Evolutionary conservation across 2,888 invertebrate species (phyloP).

Genomic region (Gymnocheta viridis): DNA sequence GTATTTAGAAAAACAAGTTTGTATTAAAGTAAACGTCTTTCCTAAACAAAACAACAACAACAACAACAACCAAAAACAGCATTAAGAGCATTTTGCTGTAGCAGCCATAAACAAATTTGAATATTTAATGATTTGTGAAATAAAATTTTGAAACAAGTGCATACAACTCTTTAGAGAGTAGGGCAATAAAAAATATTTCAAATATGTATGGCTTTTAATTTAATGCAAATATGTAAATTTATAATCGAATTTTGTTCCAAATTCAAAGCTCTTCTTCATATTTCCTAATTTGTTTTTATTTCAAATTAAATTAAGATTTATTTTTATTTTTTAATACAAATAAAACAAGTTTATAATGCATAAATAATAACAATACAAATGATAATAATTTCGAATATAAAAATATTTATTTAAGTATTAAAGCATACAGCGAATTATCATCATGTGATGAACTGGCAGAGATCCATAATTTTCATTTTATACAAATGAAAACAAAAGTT

Average conservation of each 20-base stretch:
- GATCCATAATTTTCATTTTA: not conserved
- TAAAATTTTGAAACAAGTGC: slow-evolving; percentile 59
- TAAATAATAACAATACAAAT: slow-evolving; percentile 44
- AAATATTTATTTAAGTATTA: not conserved
- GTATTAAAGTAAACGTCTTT: no score
- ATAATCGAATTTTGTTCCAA: slow-evolving; percentile 43
- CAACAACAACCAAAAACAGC: no score
- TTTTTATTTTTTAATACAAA: not conserved
- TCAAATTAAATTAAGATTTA: slow-evolving; percentile 40
- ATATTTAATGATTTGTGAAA: slow-evolving; percentile 50
- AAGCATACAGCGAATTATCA: not conserved
- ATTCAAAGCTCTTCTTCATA: slow-evolving; percentile 38
- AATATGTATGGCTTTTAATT: slow-evolving; percentile 66
- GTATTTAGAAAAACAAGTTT: no score
- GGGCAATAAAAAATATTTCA: slow-evolving; percentile 58
- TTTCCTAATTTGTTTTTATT: slow-evolving; percentile 57
- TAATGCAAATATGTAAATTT: slow-evolving; percentile 58
- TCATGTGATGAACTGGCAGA: slow-evolving; percentile 16
- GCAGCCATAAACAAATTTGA: slow-evolving; percentile 32
- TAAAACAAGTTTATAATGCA: slow-evolving; percentile 36
- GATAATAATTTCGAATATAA: slow-evolving; percentile 28
- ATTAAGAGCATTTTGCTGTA: not conserved
- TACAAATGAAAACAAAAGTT: not conserved
- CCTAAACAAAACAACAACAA: no score
- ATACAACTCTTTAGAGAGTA: slow-evolving; percentile 18